Conservation (phyloP, 2,888 invertebrate genomes). For the Apodemia mormo region DNA sequence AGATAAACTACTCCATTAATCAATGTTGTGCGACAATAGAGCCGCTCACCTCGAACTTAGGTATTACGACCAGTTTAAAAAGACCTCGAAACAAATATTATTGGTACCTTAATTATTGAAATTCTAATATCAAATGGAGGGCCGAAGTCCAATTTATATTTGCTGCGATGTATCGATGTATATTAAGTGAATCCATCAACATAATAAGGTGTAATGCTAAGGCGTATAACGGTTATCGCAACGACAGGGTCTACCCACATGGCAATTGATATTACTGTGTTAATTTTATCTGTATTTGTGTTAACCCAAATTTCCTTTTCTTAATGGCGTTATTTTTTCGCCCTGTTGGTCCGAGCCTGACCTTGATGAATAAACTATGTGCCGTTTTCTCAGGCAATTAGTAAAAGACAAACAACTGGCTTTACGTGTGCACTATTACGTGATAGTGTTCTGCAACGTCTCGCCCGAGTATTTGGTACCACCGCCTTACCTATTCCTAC, state of each 20-base stretch:
- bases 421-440: too few relatives aligned
- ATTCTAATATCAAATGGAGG: slow-evolving; percentile 25
- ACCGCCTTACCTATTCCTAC: too few relatives aligned
- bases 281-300: slow-evolving; percentile 20
- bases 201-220: slow-evolving; percentile 54
- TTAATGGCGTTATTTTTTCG: too few relatives aligned
- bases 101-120: slow-evolving; percentile 23
- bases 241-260: slow-evolving; percentile 53
- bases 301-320: slow-evolving; percentile 2
- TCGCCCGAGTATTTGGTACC: too few relatives aligned
- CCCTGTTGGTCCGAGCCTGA: too few relatives aligned
- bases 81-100: slow-evolving; percentile 44
- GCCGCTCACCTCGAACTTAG: slow-evolving; percentile 66
- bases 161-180: slow-evolving; percentile 45
- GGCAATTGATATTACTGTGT: slow-evolving; percentile 24
- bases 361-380: too few relatives aligned
- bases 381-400: too few relatives aligned
- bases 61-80: slow-evolving; percentile 45
- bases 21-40: slow-evolving; percentile 71
- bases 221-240: slow-evolving; percentile 60
- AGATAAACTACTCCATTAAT: slow-evolving; percentile 78
- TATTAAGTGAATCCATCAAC: slow-evolving; percentile 61
- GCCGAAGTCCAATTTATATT: slow-evolving; percentile 42
- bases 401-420: too few relatives aligned
- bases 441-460: too few relatives aligned